These are phyloP conservation scores for Azorinus chamasolen DNA, from an alignment of 2,888 invertebrate species.

Conservation along the genomic window DNA sequence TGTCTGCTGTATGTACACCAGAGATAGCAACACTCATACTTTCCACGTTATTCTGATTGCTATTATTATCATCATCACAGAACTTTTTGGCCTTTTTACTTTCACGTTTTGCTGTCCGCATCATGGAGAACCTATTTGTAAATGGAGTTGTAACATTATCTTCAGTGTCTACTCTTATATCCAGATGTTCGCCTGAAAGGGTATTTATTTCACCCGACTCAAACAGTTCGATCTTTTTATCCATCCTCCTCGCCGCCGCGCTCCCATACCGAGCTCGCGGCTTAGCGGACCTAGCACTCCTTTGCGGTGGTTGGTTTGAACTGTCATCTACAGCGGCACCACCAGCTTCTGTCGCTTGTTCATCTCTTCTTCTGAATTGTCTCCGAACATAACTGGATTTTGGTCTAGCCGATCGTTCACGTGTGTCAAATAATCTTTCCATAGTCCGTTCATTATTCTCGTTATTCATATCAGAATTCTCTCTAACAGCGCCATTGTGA, in stretches of 20 bases:
- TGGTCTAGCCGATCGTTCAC: slow-evolving; percentile 57
- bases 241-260: slow-evolving; percentile 37
- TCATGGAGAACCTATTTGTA: slow-evolving; percentile 61
- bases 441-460: slow-evolving; percentile 41
- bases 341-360: slow-evolving; percentile 13
- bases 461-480: slow-evolving; percentile 50
- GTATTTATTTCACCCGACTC: slow-evolving; percentile 46
- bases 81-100: slow-evolving; percentile 56
- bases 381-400: slow-evolving; percentile 74
- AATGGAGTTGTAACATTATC: slow-evolving; percentile 21
- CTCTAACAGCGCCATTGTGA: slow-evolving; percentile 46
- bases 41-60: slow-evolving; percentile 24
- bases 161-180: slow-evolving; percentile 19
- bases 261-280: slow-evolving; percentile 65
- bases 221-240: slow-evolving; percentile 61
- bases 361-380: slow-evolving; percentile 31
- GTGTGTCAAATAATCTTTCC: slow-evolving; percentile 39
- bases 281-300: slow-evolving; percentile 44
- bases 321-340: slow-evolving; percentile 35
- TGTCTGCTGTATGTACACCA: slow-evolving; percentile 38
- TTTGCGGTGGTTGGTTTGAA: slow-evolving; percentile 22
- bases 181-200: slow-evolving; percentile 29
- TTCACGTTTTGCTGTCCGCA: slow-evolving; percentile 49
- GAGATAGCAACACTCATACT: slow-evolving; percentile 30
- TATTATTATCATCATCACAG: slow-evolving; percentile 43